Base-by-base conservation (phyloP, 1,140 invertebrate species). In the Centruroides vittatus region DNA sequence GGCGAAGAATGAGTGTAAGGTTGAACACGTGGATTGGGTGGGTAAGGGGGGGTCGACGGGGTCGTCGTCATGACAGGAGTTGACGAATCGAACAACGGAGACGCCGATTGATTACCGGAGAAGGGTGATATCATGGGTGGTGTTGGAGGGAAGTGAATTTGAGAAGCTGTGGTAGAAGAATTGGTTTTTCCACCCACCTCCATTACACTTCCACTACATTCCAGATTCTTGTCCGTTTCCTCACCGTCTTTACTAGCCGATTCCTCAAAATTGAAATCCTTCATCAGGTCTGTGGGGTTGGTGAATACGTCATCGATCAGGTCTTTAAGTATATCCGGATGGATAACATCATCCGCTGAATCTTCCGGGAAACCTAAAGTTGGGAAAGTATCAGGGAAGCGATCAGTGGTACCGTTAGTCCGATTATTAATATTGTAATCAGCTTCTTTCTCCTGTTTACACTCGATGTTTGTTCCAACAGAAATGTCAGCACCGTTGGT, bases 261-360 rank as follows among this genome's bases (percentile, higher is more conserved):
- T 4, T 66, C 58, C 8, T 61, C 61, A n/a, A 67, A 67, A 47
- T 66, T 86, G 65, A 90, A 86, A 69, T 88, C 86, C 4, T 85
- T 82, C 73, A 83, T 80, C 60, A 86, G 86, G 67, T 86, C 87
- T 13, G 85, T 51, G n/a, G 65, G 85, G 41, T 64, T 64, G 4
- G 52, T 63, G 41, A 64, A 51, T 68, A 91, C 88, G 72, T 91
- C 88, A 3, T 85, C 88, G 59, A 92, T 89, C 64, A 92, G 81
- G 72, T 93, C 88, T 70, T 93, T 90, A 70, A 93, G 83, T 12
- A 86, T 82, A 65, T 87, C 85, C n/a, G 82, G 84, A 2, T 83
- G 82, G 62, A 85, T 82, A 65, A 87, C 85, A 66, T 88, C 87
- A 64, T 89, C 88, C 59, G 81, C 81, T 5, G 85, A 83, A 59